Base-by-base conservation (phyloP, 2,888 invertebrate species). In the Leucozona laternaria region DNA sequence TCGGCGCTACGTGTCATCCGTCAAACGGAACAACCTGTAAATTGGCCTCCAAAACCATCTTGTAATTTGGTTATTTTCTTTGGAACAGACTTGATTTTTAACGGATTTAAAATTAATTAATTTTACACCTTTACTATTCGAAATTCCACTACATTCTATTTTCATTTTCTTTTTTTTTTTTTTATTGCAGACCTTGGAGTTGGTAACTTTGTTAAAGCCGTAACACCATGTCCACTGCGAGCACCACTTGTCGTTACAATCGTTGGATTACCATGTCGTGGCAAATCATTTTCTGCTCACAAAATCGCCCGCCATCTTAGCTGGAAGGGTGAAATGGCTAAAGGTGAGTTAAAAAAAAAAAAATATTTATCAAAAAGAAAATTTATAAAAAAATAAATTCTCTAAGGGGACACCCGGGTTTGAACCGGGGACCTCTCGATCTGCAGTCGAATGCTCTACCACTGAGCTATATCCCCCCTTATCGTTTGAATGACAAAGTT, bases 261-360 rank as follows among this genome's bases (percentile, higher is more conserved):
- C 93, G 98, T 97, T 45, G 98, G 98, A 20, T 93, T 98, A 81
- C 98, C 98, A 1, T 98, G 98, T 20, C 94, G 98, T 34, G 98
- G 98, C 84, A 98, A 98, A 93, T 98, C 97, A 71, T 96, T 97
- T 91, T 95, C 98, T 79, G 97, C 98, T 1, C 97, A 96, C 91
- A 96, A 97, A 90, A 94, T 98, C 53, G 95, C 96, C 70, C 94
- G 98, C 80, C 97, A 98, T 91, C 95, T 98, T 78, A 97, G 97
- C 93, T 98, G 97, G 97, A 97, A 96, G 90, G 97, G 97, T 34
- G 96, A 97, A 90, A 95, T 95, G 89, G 96, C 97, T 31, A 95
- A 95, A 95, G 96, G 97, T 96, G 93, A 91, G 90, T 82, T 22
- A 28, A 53, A 53, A 15, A 34, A 45, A 11, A 17, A 28, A 25